Evolutionary conservation across 35 echinoderm and acorn worm species (phyloP), one percentile per base, ranked within the genome.

Genomic region (Stichopus chloronotus): DNA sequence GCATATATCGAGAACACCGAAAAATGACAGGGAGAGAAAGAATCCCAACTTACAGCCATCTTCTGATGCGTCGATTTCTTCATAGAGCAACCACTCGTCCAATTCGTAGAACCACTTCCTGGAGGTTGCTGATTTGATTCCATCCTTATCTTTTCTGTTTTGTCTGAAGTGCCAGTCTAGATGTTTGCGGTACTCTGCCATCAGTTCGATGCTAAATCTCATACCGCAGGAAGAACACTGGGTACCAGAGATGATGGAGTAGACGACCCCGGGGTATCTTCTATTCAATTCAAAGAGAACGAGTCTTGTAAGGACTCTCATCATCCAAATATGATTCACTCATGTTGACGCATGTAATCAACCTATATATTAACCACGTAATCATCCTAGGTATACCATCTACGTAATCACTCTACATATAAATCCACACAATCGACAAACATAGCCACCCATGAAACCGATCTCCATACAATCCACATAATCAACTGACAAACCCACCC

Each of bases 161-260:
- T 96, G 93, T 14, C 95, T 86, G 93, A 98, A 98, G 82, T 98
- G 97, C 97, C 97, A 98, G 92, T 98, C 97, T 9, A 98, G 88
- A 92, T 98, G 97, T 84, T 98, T 96, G 25, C 95, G 95, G 88
- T 98, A 98, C 9, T 95, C 84, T 53, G 94, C 95, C 97, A 98
- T 98, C 63, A 96, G 80, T 9, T 96, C 94, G 19, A 94, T 92
- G 23, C 92, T 94, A 89, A 96, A 98, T 25, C 97, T 92, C 88
- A 95, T 82, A 9, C 97, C 97, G 30, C 97, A 98, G 5, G 97
- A 98, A 5, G 93, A 95, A 72, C 97, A 98, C 87, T 98, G 94
- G 6, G 93, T 98, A 1, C 96, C 96, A 11, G 87, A 92, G 86
- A 94, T 96, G 65, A 98, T 96, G 55, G 92, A 78, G 22, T 96